Base-by-base conservation (phyloP, 2,113 vertebrate genomes). In the Fukomys damarensis region DNA sequence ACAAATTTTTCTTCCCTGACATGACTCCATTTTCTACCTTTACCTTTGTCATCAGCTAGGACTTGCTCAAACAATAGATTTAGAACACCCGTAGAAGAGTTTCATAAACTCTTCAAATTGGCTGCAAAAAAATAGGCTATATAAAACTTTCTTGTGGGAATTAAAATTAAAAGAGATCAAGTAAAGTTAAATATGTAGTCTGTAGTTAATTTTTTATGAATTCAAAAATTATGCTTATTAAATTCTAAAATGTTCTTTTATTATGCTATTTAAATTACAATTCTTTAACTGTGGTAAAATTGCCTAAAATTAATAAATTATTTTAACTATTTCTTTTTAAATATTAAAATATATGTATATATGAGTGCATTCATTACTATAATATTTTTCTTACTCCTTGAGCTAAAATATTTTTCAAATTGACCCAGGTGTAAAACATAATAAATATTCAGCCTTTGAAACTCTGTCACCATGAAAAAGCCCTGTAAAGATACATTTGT, bases 41-140 rank as follows among this genome's bases (percentile, higher is more conserved):
- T 4, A 0, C 4, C 2, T 0, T 4, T 5, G 3, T 83, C 26
- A 3, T 9, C 3, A 13, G 0, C 41, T 41, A 68, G 43, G 26
- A 63, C 59, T 43, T 61, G 84, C 63, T 85, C 41, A 95, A n/a
- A 52, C 41, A 58, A 8, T n/a, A 77, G 5, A 89, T 92, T 52
- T 68, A n/a, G 87, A 83, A 9, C 9, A 80, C 12, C 19, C 19
- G 72, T 76, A n/a, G 54, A 91, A 70, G 1, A 72, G 24, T 35
- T 65, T 65, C 65, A 86, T 41, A 65, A 41, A 7, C 7, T 72
- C 80, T 87, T 80, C 35, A 81, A 56, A 24, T 5, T 76, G 20
- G 9, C 22, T 65, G 1, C 43, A 89, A 92, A 77, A 77, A 77
- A n/a, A 76, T n/a, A 2, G n/a, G 0, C 7, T 79, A 9, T 12